Evolutionary conservation across 2,888 invertebrate species (phyloP), one percentile per base, ranked within the genome.

Genomic region (Cacoxenus indagator): DNA sequence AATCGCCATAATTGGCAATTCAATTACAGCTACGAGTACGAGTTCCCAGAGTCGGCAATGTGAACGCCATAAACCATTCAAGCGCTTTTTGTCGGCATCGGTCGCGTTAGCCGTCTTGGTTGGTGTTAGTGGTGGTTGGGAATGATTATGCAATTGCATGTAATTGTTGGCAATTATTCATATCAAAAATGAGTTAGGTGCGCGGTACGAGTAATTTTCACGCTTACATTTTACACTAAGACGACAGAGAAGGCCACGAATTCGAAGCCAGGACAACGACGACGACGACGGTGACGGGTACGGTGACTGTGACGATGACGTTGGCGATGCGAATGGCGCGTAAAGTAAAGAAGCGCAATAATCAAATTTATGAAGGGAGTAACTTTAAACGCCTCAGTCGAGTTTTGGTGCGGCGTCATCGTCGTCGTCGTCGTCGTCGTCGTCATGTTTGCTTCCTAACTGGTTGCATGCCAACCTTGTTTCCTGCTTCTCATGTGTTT

Each of bases 81-180:
- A 22, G 26, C 9, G n/a, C 14, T 24, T 24, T 24, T 14, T 22
- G 54, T 14, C 11, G 37, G 37, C 37, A 11, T 11, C 11, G 37
- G 6, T 37, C 6, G 37, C 37, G 37, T 5, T 11, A 37, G 37
- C 6, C 5, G 48, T 19, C n/a, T n/a, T 17, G 48, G 14, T 48
- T n/a, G 6, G 48, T 2, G 57, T 26, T 57, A 29, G 6, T n/a
- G n/a, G 73, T 72, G 73, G n/a, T n/a, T n/a, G 73, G 72, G 77
- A 75, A 76, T 78, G 78, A 82, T 81, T 76, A 76, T 82, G 82
- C 85, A 84, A 85, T 85, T 85, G 86, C 84, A 71, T 84, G 85
- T 86, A 85, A 86, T 85, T 86, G 86, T 85, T 78, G 76, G 83
- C 86, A 86, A 85, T 85, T 85, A 85, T 84, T 84, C 82, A 84